Evolutionary conservation across 1,140 invertebrate genomes (phyloP), one percentile per base, ranked within the genome.

Genomic region (Nasonia giraulti): DNA sequence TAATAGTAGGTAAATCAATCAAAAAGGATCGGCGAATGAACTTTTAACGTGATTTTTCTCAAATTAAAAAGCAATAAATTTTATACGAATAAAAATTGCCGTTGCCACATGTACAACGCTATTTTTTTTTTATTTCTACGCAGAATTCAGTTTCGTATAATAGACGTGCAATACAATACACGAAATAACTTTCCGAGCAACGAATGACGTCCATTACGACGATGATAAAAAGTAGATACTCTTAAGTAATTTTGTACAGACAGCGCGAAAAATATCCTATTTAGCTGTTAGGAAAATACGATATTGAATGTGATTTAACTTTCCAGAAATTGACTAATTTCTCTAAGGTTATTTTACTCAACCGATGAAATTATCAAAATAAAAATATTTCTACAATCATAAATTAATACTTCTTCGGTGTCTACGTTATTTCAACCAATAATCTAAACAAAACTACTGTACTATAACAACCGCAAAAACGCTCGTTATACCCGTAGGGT

Each of bases 1-100:
- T 6, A 31, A 11, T 68, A 71, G 40, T 23, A 73, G 37, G 68
- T 81, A 33, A 71, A 81, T 81, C 79, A 50, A 81, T 71, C 33
- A 73, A 17, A 12, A 81, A 71, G 8, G n/a, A 50, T 55, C 23
- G 31, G 47, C 27, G 27, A 55, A 27, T 20, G 50, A 62, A 12
- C 17, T 68, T 69, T 69, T 20, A 40, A 37, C 27, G 33, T 23
- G 33, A 69, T 68, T 80, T 10, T 80, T 66, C n/a, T 68, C 78
- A 73, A 31, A 73, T 73, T 69, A 50, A 81, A 73, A 73, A 73
- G 37, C 23, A 81, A 81, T 81, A 73, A 73, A 81, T 71, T 80
- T 68, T 5, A 55, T 2, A 40, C 27, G 75, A 50, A 4, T 55
- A 55, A 6, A 23, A 44, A 17, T 23, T 44, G 33, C 37, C 40